Evolutionary conservation across 2,888 invertebrate species (phyloP).

Genomic region (Oxycera nigricornis): DNA sequence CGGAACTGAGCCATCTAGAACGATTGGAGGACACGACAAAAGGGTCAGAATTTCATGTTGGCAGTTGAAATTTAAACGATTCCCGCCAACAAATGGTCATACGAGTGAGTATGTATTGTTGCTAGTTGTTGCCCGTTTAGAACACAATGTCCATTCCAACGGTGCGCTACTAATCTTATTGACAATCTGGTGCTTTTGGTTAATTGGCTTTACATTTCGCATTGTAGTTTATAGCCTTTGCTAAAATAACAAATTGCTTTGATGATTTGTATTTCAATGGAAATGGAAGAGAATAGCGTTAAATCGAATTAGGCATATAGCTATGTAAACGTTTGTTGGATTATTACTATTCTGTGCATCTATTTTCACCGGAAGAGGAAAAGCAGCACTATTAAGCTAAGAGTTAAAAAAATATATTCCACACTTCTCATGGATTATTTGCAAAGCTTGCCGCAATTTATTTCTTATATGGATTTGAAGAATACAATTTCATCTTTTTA

Average conservation of each 20-base stretch:
- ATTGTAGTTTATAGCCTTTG: not conserved
- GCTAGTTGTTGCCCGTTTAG: not conserved
- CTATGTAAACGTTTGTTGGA: too few relatives aligned
- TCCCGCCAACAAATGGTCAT: constrained; percentile 31
- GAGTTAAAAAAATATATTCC: too few relatives aligned
- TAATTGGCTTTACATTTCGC: constrained; percentile 37
- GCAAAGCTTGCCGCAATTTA: not conserved
- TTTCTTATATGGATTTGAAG: not conserved
- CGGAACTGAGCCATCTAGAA: not conserved
- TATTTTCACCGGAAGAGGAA: too few relatives aligned
- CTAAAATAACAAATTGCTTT: not conserved
- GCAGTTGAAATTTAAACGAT: constrained; percentile 16
- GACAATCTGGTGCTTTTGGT: constrained; percentile 30
- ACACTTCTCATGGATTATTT: not conserved
- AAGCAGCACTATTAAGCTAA: too few relatives aligned
- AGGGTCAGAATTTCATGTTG: not conserved
- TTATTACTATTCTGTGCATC: too few relatives aligned
- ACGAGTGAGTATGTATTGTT: too few relatives aligned
- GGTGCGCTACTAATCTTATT: constrained; percentile 24
- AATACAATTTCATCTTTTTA: too few relatives aligned
- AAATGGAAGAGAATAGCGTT: too few relatives aligned
- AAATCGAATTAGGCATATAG: too few relatives aligned
- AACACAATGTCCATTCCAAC: constrained; percentile 2
- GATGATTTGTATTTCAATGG: not conserved
- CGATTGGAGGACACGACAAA: not conserved